These are phyloP conservation scores for Brotula barbata DNA, from an alignment of 2,797 vertebrate species.

Conservation along the genomic window DNA sequence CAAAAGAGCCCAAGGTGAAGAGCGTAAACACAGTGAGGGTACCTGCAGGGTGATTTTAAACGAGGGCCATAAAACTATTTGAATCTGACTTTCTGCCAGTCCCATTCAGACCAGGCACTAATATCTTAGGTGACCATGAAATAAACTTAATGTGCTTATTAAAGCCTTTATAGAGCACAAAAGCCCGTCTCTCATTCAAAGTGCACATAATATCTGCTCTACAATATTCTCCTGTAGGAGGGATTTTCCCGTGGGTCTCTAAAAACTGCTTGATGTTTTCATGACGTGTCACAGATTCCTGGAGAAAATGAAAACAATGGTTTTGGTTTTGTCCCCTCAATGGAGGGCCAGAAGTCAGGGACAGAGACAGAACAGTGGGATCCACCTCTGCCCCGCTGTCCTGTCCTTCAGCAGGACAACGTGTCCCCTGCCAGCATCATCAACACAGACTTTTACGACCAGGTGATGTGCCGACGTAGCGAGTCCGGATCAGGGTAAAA, in stretches of 20 bases:
- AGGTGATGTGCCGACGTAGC: too few species aligned
- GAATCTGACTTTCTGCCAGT: slow-evolving; percentile 40
- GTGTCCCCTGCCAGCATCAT: too few species aligned
- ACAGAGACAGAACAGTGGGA: background rate
- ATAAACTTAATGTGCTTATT: slow-evolving; percentile 36
- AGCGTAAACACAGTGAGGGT: slow-evolving; percentile 41
- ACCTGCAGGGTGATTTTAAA: slow-evolving; percentile 24
- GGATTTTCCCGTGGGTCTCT: slow-evolving; percentile 13
- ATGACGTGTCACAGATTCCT: background rate
- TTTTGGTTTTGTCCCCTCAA: too few species aligned
- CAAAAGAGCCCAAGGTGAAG: slow-evolving; percentile 20
- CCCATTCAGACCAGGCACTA: slow-evolving; percentile 32
- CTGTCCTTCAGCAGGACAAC: too few species aligned
- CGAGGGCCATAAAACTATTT: slow-evolving; percentile 8
- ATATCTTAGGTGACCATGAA: slow-evolving; percentile 46
- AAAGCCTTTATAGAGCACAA: slow-evolving; percentile 48
- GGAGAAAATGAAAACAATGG: background rate
- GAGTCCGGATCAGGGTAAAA: too few species aligned
- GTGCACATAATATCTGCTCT: slow-evolving; percentile 11
- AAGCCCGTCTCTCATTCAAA: slow-evolving; percentile 22
- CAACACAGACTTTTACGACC: too few species aligned
- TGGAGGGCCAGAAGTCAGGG: too few species aligned
- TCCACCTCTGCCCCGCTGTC: too few species aligned
- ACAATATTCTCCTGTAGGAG: slow-evolving; percentile 25
- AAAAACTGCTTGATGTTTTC: background rate